Conservation (phyloP, 1,140 invertebrate species). For the Pogonognathellus flavescens region DNA sequence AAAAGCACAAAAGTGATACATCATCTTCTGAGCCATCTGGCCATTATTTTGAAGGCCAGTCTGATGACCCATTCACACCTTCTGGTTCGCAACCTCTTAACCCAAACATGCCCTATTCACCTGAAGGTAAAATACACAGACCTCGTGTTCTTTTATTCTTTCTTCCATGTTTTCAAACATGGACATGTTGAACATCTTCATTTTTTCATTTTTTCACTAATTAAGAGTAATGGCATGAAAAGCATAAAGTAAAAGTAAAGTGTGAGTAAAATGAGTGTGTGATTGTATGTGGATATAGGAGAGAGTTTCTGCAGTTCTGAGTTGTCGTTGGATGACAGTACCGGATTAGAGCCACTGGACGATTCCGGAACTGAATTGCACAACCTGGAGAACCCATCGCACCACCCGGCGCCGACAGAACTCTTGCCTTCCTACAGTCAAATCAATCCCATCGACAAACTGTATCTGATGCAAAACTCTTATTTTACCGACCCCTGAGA, state of each 20-base stretch:
- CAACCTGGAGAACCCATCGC: conserved; percentile 72
- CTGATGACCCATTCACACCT: conserved; percentile 70
- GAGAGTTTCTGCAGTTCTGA: conserved; percentile 92
- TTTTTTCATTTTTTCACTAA: no score
- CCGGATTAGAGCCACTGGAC: conserved; percentile 81
- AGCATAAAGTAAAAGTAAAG: background rate
- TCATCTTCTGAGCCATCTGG: conserved; percentile 71
- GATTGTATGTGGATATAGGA: conserved; percentile 73
- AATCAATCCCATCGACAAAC: conserved; percentile 94
- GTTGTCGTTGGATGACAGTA: conserved; percentile 86
- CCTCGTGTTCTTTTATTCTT: background rate
- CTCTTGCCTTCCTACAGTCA: conserved; percentile 76
- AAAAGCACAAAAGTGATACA: conserved; percentile 73
- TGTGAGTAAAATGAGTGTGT: background rate
- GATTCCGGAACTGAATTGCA: conserved; percentile 84
- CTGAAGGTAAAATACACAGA: conserved; percentile 80
- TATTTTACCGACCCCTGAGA: conserved; percentile 80
- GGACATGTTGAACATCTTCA: no score
- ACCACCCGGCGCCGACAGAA: conserved; percentile 69
- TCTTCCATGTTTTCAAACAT: no score
- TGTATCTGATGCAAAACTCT: conserved; percentile 97
- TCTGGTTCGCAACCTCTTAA: conserved; percentile 84
- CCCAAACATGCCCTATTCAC: conserved; percentile 88
- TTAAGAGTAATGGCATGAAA: no score
- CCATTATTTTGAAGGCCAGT: conserved; percentile 72